Base-by-base conservation (phyloP, 2,113 vertebrate species). In the Cygnus atratus region DNA sequence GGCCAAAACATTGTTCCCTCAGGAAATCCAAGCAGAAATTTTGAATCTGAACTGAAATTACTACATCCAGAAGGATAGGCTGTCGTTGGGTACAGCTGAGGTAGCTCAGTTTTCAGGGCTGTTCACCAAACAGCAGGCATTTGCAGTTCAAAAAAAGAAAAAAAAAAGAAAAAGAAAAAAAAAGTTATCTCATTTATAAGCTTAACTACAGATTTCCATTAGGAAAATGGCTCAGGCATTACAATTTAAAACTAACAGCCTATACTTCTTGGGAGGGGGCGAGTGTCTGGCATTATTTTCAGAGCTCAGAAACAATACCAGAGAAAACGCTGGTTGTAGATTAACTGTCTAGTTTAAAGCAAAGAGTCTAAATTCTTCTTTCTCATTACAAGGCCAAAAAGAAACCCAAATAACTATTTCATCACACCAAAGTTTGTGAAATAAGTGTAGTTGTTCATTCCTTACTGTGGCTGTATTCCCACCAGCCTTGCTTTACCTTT, bases 21-120 rank as follows among this genome's bases (percentile, higher is more conserved):
- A 78, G 66, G 62, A 91, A 93, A 94, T 68, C 22, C 86, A 90
- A 93, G 93, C 22, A 41, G 39, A 88, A 75, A 59, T 48, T 81
- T 14, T 71, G 35, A 82, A 74, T 72, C 62, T 54, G 46, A 90
- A 83, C 31, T 82, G 46, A 48, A 94, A 88, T 88, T 88, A 84
- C 54, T 58, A 43, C 31, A 79, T 37, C 7, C 43, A 52, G 41
- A 91, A 73, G 84, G 87, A 65, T 85, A 63, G 48, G 41, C n/a
- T 52, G 46, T 46, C 77, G 59, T 13, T 20, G 31, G 77, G 58
- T n/a, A 44, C 13, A 43, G 50, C 24, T 52, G 50, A 81, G 29
- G 6, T 0, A 20, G 61, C 22, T 87, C 68, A 43, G 85, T 95
- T 91, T 91, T 90, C 87, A 88, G 72, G 31, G 72, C 68, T 78